Conservation (phyloP, 2,797 vertebrate genomes). For the Sibirionetta formosa region DNA sequence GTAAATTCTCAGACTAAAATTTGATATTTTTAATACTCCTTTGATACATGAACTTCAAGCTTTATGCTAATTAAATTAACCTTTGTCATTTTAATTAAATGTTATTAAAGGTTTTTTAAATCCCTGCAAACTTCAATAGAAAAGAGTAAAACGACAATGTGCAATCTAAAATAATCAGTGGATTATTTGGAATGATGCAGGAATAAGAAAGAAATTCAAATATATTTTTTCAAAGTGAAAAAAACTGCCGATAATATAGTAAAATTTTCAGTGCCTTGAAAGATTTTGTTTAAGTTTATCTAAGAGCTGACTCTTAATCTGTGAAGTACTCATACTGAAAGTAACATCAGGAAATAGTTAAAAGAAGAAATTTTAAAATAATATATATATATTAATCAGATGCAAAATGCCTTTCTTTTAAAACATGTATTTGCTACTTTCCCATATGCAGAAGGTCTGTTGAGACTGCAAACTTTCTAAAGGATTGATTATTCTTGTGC, state of each 20-base stretch:
- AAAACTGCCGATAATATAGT: rapidly evolving
- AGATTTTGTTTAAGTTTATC: neutral
- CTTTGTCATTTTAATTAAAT: neutral
- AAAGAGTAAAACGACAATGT: neutral
- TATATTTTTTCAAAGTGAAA: neutral
- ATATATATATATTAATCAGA: neutral
- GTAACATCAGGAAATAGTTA: neutral
- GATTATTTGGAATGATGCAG: neutral
- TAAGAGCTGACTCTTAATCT: neutral
- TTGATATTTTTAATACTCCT: neutral
- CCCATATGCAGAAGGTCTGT: neutral
- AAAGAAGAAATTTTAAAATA: neutral
- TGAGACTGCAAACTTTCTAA: neutral
- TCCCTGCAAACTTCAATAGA: neutral
- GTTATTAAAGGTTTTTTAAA: neutral
- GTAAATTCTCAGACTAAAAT: neutral
- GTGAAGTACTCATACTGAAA: neutral
- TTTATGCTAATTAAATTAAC: constrained; percentile 36
- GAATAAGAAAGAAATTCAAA: neutral
- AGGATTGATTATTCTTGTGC: neutral
- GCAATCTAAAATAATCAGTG: neutral
- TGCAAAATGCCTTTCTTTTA: neutral
- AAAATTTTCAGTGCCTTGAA: neutral
- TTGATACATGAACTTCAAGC: neutral
- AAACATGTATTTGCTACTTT: neutral